phyloP scores from a whole-genome alignment of 2,888 invertebrate genomes.

The Merodon equestris region DNA sequence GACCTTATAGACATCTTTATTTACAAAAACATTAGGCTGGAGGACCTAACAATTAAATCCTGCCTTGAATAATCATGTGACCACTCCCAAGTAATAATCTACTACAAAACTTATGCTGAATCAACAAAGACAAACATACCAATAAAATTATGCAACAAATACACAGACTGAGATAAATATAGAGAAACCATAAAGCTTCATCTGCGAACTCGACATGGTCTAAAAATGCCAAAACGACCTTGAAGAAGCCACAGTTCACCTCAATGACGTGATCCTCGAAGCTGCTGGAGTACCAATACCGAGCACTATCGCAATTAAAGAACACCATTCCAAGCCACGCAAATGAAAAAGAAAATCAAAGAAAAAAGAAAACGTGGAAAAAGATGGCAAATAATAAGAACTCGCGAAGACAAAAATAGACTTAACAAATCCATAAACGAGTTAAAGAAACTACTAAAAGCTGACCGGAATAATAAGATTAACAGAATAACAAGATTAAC shows the following conservation, averaged over 20 bases:
- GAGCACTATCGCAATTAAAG: neutral
- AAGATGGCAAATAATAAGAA: neutral
- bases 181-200: too few relatives aligned
- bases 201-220: neutral
- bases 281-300: neutral
- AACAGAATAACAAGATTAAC: slow-evolving; percentile 3
- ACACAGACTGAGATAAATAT: too few relatives aligned
- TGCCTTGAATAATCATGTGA: too few relatives aligned
- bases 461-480: neutral
- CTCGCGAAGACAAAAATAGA: neutral
- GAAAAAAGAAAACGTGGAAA: neutral
- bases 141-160: too few relatives aligned
- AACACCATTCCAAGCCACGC: neutral
- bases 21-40: slow-evolving; percentile 1
- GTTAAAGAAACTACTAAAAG: too few relatives aligned
- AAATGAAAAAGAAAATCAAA: neutral
- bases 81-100: too few relatives aligned
- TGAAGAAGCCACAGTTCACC: neutral
- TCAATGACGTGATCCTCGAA: slow-evolving; percentile 1
- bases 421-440: neutral
- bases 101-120: too few relatives aligned
- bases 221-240: slow-evolving; percentile 6
- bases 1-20: neutral
- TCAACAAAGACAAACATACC: too few relatives aligned
- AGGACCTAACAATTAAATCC: neutral